Conservation (phyloP, 2,797 vertebrate species). For the Sphenodon punctatus region DNA sequence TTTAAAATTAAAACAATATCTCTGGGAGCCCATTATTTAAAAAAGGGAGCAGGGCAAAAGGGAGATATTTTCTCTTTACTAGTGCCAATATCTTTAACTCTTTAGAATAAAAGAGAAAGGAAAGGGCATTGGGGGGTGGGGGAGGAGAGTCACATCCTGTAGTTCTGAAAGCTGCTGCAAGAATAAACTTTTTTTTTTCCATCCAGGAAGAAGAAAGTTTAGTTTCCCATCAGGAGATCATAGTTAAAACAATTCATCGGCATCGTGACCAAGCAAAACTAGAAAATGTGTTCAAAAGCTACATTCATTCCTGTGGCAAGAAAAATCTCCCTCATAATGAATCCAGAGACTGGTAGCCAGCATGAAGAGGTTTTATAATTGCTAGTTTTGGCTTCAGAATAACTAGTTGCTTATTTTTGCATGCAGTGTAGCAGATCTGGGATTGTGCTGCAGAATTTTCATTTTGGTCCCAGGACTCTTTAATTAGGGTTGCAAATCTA, state of each 20-base stretch:
- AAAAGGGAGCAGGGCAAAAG: slow-evolving; percentile 31
- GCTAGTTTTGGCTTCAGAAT: slow-evolving; percentile 59
- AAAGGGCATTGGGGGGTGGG: not conserved
- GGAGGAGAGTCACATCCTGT: slow-evolving; percentile 37
- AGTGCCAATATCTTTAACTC: slow-evolving; percentile 62
- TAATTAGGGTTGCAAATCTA: not conserved
- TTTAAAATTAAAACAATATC: slow-evolving; percentile 34
- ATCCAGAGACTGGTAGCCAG: slow-evolving; percentile 55
- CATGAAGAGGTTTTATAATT: slow-evolving; percentile 62
- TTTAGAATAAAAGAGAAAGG: not conserved
- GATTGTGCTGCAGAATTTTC: slow-evolving; percentile 27
- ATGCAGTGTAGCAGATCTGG: slow-evolving; percentile 27
- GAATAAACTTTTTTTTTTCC: slow-evolving; percentile 56
- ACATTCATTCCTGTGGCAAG: slow-evolving; percentile 69
- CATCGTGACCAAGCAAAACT: slow-evolving; percentile 67
- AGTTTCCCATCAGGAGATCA: slow-evolving; percentile 73
- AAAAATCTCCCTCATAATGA: slow-evolving; percentile 71
- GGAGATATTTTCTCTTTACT: slow-evolving; percentile 45
- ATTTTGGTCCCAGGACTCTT: too few relatives aligned
- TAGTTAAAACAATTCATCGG: slow-evolving; percentile 59
- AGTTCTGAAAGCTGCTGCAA: slow-evolving; percentile 40
- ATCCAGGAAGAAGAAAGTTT: slow-evolving; percentile 69
- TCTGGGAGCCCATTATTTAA: slow-evolving; percentile 1
- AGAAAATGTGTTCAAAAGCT: slow-evolving; percentile 71
- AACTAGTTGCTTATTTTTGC: slow-evolving; percentile 59